A percentile compares a stretch with the other conserved stretches of the same genome.
phyloP scores from a whole-genome alignment of 2,113 vertebrate genomes.

The Solenodon paradoxus region DNA sequence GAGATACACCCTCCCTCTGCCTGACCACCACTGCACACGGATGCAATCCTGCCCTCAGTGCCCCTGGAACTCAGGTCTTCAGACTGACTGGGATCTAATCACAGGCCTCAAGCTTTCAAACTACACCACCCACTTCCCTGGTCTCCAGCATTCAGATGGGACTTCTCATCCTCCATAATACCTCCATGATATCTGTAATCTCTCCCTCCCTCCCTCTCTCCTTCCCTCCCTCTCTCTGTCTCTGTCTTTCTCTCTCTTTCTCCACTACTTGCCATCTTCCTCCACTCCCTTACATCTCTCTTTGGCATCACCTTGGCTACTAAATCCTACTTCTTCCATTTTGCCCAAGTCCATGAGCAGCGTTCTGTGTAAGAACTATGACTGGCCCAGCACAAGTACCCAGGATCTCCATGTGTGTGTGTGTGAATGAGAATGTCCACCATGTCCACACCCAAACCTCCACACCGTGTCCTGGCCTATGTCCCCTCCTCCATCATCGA shows the following conservation, averaged over 20 bases:
- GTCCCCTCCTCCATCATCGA: not conserved
- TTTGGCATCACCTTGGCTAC: not conserved
- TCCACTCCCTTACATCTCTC: not conserved
- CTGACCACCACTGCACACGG: not conserved
- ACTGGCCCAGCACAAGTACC: not conserved
- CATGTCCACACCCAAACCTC: not conserved
- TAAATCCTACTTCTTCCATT: not conserved
- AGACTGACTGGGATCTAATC: not conserved
- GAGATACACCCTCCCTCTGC: not conserved
- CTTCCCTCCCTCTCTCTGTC: not conserved
- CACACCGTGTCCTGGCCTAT: accelerated
- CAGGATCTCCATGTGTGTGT: no score
- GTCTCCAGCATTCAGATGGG: not conserved
- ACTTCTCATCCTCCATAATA: not conserved
- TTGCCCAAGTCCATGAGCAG: not conserved
- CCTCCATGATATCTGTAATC: not conserved
- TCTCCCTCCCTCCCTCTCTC: not conserved
- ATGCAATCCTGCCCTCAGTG: not conserved
- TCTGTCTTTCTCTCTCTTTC: not conserved
- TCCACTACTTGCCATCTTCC: not conserved
- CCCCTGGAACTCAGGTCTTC: not conserved
- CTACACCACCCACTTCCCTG: not conserved
- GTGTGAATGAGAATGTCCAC: no score
- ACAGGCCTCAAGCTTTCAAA: not conserved
- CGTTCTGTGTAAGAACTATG: not conserved